Conservation (phyloP, 2,888 invertebrate genomes). For the Meiosimyza decipiens region DNA sequence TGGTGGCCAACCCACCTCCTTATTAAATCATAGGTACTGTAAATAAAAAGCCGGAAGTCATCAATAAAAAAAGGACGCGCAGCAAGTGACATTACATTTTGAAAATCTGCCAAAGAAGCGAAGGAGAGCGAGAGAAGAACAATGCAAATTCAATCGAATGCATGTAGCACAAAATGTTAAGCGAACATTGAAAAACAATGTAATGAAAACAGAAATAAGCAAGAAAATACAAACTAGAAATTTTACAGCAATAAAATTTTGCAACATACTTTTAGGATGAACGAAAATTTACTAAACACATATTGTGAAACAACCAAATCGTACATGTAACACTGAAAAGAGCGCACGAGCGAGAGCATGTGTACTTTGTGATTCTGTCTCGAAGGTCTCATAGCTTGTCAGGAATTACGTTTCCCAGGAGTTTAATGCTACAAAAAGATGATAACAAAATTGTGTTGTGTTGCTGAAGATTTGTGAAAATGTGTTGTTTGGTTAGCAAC, state of each 20-base stretch:
- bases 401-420: conserved; percentile 24
- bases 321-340: not conserved
- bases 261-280: not conserved
- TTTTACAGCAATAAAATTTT: not conserved
- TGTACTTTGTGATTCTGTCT: not conserved
- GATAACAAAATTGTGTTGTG: not conserved
- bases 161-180: no score
- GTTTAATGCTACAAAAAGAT: not conserved
- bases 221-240: no score
- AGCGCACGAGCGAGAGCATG: not conserved
- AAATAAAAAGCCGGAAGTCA: conserved; percentile 26
- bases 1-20: no score
- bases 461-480: not conserved
- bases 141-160: no score
- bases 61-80: conserved; percentile 11
- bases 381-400: conserved; percentile 16
- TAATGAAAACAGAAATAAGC: no score
- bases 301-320: no score
- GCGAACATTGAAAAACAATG: no score
- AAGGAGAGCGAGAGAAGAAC: no score
- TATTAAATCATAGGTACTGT: not conserved
- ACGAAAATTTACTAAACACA: not conserved
- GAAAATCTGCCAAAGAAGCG: no score
- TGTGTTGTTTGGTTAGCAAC: not conserved
- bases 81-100: no score